Conservation (phyloP, 2,113 vertebrate genomes). For the Macquaria ambigua region DNA sequence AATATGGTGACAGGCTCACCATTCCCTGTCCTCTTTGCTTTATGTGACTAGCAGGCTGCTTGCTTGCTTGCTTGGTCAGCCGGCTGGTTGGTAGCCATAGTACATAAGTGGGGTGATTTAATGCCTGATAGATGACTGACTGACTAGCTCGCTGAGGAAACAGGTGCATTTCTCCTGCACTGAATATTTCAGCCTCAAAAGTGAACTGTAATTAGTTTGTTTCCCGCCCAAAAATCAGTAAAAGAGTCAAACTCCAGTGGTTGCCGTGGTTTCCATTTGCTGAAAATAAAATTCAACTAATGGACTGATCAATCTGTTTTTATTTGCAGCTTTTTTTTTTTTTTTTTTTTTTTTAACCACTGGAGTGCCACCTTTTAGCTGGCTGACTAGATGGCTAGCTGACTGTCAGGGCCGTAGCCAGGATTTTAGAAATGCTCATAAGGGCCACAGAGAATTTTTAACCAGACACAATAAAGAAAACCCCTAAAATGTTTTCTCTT, state of each 20-base stretch:
- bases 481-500: too few relatives aligned
- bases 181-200: neutral
- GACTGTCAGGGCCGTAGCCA: neutral
- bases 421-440: neutral
- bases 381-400: neutral
- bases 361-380: too few relatives aligned
- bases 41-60: conserved; percentile 47
- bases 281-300: neutral
- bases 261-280: neutral
- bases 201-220: neutral
- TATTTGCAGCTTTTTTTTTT: too few relatives aligned
- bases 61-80: conserved; percentile 42
- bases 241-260: neutral
- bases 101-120: conserved; percentile 15
- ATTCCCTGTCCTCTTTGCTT: conserved; percentile 63
- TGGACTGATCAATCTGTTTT: too few relatives aligned
- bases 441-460: too few relatives aligned
- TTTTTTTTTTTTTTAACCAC: too few relatives aligned
- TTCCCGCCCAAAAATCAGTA: too few relatives aligned
- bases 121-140: conserved; percentile 6
- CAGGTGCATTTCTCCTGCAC: neutral
- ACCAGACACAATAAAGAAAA: too few relatives aligned
- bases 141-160: neutral
- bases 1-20: conserved; percentile 68
- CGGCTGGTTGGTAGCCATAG: conserved; percentile 32